phyloP scores from a whole-genome alignment of 2,113 vertebrate genomes.

The Ibidorhyncha struthersii region DNA sequence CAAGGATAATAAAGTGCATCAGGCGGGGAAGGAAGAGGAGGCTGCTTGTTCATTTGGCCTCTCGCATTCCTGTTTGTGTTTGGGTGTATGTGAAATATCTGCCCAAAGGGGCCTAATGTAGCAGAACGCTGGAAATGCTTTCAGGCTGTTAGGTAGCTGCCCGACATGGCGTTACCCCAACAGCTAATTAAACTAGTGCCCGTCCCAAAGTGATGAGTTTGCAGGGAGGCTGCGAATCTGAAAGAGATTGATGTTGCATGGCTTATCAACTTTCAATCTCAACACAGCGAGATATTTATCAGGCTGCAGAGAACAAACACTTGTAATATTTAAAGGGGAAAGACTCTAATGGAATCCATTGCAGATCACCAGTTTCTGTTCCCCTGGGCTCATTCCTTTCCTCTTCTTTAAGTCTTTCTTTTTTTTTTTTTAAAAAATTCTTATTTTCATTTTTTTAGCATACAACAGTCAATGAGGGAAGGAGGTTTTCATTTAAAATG shows the following conservation, averaged over 20 bases:
- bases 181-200: background rate
- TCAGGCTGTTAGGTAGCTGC: background rate
- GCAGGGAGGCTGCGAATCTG: background rate
- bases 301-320: conserved; percentile 47
- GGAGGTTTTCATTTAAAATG: conserved; percentile 25
- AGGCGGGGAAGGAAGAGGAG: background rate
- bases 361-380: conserved; percentile 49
- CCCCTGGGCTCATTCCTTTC: conserved; percentile 18
- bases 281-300: conserved; percentile 7
- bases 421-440: background rate
- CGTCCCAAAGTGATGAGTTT: background rate
- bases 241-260: background rate
- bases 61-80: background rate
- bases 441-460: background rate
- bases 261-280: conserved; percentile 53
- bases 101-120: conserved; percentile 27
- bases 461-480: conserved; percentile 2
- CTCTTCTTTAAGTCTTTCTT: background rate
- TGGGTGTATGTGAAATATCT: background rate
- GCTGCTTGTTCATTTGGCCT: background rate
- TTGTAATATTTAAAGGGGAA: conserved; percentile 37
- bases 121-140: conserved; percentile 11
- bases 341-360: conserved; percentile 52
- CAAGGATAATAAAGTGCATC: background rate
- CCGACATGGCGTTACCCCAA: background rate